These are phyloP conservation scores for Leucoraja erinaceus DNA, from an alignment of 2,113 vertebrate genomes.

Conservation along the genomic window DNA sequence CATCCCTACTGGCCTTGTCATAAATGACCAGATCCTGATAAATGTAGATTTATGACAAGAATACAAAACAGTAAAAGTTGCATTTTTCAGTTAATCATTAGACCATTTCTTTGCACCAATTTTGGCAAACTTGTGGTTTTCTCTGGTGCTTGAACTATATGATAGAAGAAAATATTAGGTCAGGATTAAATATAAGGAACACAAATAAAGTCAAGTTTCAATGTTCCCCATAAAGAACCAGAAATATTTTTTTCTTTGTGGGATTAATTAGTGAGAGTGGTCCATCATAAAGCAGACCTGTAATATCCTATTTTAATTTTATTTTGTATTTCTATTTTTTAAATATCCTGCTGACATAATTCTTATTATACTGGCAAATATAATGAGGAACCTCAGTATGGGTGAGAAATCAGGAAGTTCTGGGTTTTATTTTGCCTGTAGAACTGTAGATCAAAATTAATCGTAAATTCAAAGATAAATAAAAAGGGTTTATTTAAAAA, in stretches of 20 bases:
- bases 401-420: slow-evolving; percentile 1
- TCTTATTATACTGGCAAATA: neutral
- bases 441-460: neutral
- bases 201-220: neutral
- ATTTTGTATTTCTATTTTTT: neutral
- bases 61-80: neutral
- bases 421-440: neutral
- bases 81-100: neutral
- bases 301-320: neutral
- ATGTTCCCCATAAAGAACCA: neutral
- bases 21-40: too few species aligned
- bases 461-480: neutral
- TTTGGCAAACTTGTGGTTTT: neutral
- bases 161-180: neutral
- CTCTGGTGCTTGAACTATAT: neutral
- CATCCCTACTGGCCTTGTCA: too few species aligned
- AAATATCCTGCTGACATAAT: neutral
- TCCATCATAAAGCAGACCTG: too few species aligned
- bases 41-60: neutral
- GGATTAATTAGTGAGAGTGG: neutral
- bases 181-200: neutral
- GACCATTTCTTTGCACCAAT: neutral
- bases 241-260: neutral
- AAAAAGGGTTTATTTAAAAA: neutral
- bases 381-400: neutral